Evolutionary conservation across 2,888 invertebrate genomes (phyloP).

Genomic region (Diarsia dahlii): DNA sequence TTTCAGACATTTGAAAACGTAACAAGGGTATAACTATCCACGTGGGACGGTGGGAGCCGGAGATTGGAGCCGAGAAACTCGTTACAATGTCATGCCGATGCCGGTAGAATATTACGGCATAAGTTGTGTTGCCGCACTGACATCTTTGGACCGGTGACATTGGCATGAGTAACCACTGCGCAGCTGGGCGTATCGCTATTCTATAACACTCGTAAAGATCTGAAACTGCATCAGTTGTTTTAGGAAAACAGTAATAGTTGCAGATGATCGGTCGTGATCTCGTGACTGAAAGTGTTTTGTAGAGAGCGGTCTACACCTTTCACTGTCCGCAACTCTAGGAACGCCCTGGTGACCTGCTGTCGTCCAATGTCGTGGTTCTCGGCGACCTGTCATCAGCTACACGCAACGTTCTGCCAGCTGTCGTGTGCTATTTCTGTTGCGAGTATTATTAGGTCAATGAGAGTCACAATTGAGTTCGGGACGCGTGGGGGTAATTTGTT

Average conservation of each 20-base stretch:
- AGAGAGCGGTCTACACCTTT: background rate
- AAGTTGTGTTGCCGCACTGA: constrained; percentile 30
- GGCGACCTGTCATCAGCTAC: constrained; percentile 44
- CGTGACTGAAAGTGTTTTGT: constrained; percentile 9
- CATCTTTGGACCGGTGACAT: constrained; percentile 55
- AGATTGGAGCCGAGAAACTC: constrained; percentile 26
- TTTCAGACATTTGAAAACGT: constrained; percentile 1
- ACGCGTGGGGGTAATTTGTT: constrained; percentile 52
- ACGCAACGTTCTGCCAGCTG: constrained; percentile 56
- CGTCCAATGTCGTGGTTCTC: constrained; percentile 32
- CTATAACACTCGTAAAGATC: constrained; percentile 13
- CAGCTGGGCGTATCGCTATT: constrained; percentile 37
- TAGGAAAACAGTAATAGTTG: background rate
- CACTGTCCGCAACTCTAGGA: background rate
- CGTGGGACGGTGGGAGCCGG: constrained; percentile 29
- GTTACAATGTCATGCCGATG: constrained; percentile 48
- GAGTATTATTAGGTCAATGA: constrained; percentile 64
- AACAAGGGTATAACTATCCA: background rate
- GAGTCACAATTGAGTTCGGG: constrained; percentile 60
- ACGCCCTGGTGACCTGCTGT: constrained; percentile 10
- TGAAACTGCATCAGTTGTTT: constrained; percentile 9
- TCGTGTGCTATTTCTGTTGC: constrained; percentile 48
- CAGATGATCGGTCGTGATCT: constrained; percentile 5
- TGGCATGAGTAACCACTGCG: constrained; percentile 37
- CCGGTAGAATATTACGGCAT: constrained; percentile 51